Evolutionary conservation across 2,797 vertebrate genomes (phyloP), one percentile per base, ranked within the genome.

Genomic region (Oreochromis mossambicus): DNA sequence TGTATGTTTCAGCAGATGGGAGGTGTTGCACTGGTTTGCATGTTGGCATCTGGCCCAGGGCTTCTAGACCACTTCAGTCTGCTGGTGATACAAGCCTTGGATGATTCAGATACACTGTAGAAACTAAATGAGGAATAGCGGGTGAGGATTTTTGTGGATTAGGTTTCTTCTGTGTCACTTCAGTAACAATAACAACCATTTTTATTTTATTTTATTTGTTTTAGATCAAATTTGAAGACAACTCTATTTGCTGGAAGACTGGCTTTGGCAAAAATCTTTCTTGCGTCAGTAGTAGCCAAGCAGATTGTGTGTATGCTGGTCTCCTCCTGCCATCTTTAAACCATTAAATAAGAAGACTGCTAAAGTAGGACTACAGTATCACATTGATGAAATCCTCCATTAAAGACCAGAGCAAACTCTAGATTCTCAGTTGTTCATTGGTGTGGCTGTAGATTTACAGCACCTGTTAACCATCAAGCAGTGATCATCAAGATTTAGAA

Each of bases 41-140:
- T 87, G 82, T 82, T 94, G 89, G 92, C 91, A 58, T 6, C 10
- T 17, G 43, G 85, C 91, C 86, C 77, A 43, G 80, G 76, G 78
- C 66, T 83, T 87, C 82, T 75, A 76, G 79, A 82, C 82, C 48
- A 34, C 75, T 79, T 76, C 76, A 82, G 41, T 14, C 77, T 88
- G 77, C 84, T 88, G 79, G 56, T 55, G 84, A 77, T 82, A 77
- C 43, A 70, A 90, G 78, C 88, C 79, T 84, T 76, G 50, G 86
- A 90, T 89, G 79, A 77, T 84, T 88, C 78, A 66, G 75, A 87
- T 52, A 88, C 77, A 82, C 83, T 89, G 83, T 79, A 77, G 66
- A 88, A 87, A 83, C 48, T 70, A 88, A n/a, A 81, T 82, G 83
- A 86, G 55, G 32, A 83, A 24, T 75, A 85, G 76, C 26, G 1